Base-by-base conservation (phyloP, 2,113 vertebrate genomes). In the Oreochromis tanganicae region DNA sequence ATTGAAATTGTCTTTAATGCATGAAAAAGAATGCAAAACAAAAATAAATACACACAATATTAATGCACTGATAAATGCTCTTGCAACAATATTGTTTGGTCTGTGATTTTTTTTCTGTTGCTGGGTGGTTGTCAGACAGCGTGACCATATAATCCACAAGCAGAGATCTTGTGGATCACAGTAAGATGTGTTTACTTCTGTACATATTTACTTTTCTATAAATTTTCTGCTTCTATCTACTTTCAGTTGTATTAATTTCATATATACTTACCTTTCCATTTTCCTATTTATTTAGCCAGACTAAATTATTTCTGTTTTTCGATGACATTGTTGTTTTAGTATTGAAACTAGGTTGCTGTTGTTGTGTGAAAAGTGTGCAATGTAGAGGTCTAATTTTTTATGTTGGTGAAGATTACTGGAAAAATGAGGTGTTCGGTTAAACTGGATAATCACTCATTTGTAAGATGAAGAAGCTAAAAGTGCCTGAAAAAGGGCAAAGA, bases 341-440 rank as follows among this genome's bases (percentile, higher is more conserved):
- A 78, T 12, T 6, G 6, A 78, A 78, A 50, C 27, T 50, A 50
- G 0, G 46, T 19, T 43, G 38, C 13, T 46, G 21, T 19, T 1
- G 2, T 5, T 13, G 63, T 68, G 10, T 50, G 27, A 16, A 78
- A 12, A 78, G 9, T 32, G 46, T 50, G 16, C 6, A 52, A 11
- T 0, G 1, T 50, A 29, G 10, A 11, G 6, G 73, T 52, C 24
- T 0, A 1, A 78, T 34, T 34, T 78, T 7, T 52, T 1, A 50
- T 0, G 17, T 32, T 78, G n/a, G 3, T 27, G 12, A 5, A 50
- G 16, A 78, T 48, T 0, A 48, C 73, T 13, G 46, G 46, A 52
- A 29, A 52, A 34, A n/a, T n/a, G 6, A 52, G 27, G 46, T n/a
- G 43, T 32, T 73, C 48, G 12, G 10, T 1, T 78, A 0, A 52